A percentile compares a stretch with the other conserved stretches of the same genome.
Conservation (phyloP, 2,113 vertebrate species). For the Pseudorectes ferrugineus region DNA sequence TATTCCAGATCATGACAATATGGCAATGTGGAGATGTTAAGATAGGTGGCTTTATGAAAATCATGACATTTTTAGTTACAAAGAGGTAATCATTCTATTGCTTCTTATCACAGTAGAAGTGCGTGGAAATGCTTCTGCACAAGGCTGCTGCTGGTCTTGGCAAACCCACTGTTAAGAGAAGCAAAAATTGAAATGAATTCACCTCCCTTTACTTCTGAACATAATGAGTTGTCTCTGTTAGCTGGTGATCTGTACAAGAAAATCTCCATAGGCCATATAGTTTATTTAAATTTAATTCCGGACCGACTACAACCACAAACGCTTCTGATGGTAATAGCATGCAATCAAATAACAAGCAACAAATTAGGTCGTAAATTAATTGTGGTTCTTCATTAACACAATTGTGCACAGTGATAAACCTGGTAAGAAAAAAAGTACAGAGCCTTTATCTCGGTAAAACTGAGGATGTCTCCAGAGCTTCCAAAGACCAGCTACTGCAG, state of each 20-base stretch:
- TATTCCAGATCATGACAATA: constrained; percentile 46
- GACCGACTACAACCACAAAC: neutral
- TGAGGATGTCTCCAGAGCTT: neutral
- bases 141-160: neutral
- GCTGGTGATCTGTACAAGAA: neutral
- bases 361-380: neutral
- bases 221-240: neutral
- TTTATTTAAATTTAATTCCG: neutral
- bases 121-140: neutral
- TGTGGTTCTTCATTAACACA: neutral
- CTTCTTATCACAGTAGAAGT: neutral
- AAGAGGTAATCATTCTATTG: constrained; percentile 14
- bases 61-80: constrained; percentile 32
- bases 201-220: neutral
- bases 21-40: constrained; percentile 11
- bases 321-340: neutral
- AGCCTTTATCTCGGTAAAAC: neutral
- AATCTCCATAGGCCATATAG: neutral
- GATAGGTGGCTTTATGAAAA: constrained; percentile 43
- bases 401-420: neutral
- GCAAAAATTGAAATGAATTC: neutral
- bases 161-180: neutral
- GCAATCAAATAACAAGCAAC: neutral
- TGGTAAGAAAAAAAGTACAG: neutral
- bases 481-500: neutral